Conservation (phyloP, 2,888 invertebrate genomes). For the Atethmia centrago region DNA sequence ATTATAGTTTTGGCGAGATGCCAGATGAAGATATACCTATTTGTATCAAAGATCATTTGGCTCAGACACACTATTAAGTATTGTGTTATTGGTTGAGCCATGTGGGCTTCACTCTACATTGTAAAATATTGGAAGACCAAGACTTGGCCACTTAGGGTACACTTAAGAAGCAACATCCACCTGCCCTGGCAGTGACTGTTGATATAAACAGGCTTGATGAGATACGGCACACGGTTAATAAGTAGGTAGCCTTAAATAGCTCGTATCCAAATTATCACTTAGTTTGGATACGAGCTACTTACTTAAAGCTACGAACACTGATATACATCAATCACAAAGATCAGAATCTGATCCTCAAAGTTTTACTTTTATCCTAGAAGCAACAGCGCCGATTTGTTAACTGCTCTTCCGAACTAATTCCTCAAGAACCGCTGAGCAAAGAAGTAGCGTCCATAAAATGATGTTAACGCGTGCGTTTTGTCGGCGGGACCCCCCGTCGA, state of each 20-base stretch:
- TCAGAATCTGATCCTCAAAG: not conserved
- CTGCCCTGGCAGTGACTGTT: too few species aligned
- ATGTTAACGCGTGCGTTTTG: slow-evolving; percentile 74
- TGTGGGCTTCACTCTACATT: not conserved
- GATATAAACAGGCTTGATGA: not conserved
- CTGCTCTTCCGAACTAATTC: slow-evolving; percentile 32
- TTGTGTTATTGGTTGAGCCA: not conserved
- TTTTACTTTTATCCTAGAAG: not conserved
- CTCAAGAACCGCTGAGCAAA: slow-evolving; percentile 46
- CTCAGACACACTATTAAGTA: slow-evolving; percentile 12
- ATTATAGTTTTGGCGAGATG: slow-evolving; percentile 41
- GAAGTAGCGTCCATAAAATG: slow-evolving; percentile 69
- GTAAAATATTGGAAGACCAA: not conserved
- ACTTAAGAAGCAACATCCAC: not conserved
- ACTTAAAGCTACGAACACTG: too few species aligned
- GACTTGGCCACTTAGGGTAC: not conserved
- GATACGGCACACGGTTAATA: not conserved
- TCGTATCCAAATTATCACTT: too few species aligned
- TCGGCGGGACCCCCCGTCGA: slow-evolving; percentile 77
- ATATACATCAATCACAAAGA: not conserved
- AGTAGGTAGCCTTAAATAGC: too few species aligned
- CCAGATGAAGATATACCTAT: slow-evolving; percentile 24
- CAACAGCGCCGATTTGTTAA: slow-evolving; percentile 14
- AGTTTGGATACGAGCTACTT: too few species aligned
- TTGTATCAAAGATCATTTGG: slow-evolving; percentile 44